A percentile compares a stretch with the other conserved stretches of the same genome.
phyloP scores from a whole-genome alignment of 1,140 invertebrate species.

The Trichonephila inaurata region DNA sequence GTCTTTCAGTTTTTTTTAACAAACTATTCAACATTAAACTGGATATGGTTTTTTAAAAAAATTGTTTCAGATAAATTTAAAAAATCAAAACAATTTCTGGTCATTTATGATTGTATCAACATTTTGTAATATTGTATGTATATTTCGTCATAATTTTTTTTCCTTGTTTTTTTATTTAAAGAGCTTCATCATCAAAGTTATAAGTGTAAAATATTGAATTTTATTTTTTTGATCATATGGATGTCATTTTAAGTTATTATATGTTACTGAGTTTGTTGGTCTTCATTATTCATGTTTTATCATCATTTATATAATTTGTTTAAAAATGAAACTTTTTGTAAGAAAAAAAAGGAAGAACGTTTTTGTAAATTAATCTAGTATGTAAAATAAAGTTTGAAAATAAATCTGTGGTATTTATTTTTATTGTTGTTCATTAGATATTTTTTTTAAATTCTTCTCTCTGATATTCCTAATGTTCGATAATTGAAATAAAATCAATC shows the following conservation, averaged over 20 bases:
- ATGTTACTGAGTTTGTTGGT: conserved; percentile 1
- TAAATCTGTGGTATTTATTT: no score
- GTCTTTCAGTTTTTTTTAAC: no score
- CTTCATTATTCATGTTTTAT: background rate
- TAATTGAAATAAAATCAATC: no score
- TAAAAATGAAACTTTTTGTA: background rate
- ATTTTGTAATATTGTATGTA: background rate
- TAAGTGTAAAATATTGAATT: background rate
- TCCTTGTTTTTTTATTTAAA: background rate
- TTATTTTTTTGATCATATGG: background rate
- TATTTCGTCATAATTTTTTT: background rate
- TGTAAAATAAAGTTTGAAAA: no score
- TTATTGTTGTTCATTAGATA: no score
- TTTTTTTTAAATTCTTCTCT: no score
- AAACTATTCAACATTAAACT: no score
- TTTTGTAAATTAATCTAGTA: background rate
- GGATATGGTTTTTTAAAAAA: no score
- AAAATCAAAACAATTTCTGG: no score
- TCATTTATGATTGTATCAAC: background rate
- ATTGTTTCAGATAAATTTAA: no score
- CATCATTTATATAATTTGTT: background rate
- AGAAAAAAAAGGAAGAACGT: background rate
- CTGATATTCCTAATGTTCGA: no score
- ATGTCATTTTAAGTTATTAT: conserved; percentile 13
- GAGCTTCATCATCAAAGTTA: conserved; percentile 15